Conservation (phyloP, 2,797 vertebrate species). For the Hippopotamyrus pictus region DNA sequence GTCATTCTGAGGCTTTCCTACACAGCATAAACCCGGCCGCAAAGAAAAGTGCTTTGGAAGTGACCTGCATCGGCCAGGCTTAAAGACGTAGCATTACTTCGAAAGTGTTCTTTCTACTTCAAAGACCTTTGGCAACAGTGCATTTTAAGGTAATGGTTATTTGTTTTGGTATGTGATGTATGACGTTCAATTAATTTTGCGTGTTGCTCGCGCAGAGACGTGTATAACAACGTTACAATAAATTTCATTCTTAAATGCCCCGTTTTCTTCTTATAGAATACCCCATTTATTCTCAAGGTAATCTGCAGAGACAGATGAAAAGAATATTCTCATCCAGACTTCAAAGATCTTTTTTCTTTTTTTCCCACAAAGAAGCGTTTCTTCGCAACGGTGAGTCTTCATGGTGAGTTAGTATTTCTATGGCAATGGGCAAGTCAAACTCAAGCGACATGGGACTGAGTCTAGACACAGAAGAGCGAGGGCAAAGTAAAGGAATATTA, state of each 20-base stretch:
- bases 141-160: conserved; percentile 5
- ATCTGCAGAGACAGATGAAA: conserved; percentile 83
- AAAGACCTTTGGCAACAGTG: conserved; percentile 1
- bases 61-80: background rate
- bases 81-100: conserved; percentile 7
- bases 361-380: conserved; percentile 89
- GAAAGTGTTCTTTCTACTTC: background rate
- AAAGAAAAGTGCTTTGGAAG: conserved; percentile 13
- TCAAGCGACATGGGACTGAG: conserved; percentile 91
- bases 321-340: conserved; percentile 87
- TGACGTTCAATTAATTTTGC: conserved; percentile 7
- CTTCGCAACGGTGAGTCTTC: conserved; percentile 98
- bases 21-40: background rate
- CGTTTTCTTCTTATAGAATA: conserved; percentile 73
- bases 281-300: conserved; percentile 75
- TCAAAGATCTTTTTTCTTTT: conserved; percentile 74
- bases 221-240: background rate
- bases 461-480: conserved; percentile 79
- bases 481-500: conserved; percentile 95
- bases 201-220: background rate
- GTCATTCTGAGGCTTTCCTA: conserved; percentile 5
- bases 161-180: conserved; percentile 12
- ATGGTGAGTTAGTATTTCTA: conserved; percentile 99
- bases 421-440: conserved; percentile 95
- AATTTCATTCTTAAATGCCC: conserved; percentile 6